Conservation (phyloP, 1,140 invertebrate species). For the Sminthurides bifidus region DNA sequence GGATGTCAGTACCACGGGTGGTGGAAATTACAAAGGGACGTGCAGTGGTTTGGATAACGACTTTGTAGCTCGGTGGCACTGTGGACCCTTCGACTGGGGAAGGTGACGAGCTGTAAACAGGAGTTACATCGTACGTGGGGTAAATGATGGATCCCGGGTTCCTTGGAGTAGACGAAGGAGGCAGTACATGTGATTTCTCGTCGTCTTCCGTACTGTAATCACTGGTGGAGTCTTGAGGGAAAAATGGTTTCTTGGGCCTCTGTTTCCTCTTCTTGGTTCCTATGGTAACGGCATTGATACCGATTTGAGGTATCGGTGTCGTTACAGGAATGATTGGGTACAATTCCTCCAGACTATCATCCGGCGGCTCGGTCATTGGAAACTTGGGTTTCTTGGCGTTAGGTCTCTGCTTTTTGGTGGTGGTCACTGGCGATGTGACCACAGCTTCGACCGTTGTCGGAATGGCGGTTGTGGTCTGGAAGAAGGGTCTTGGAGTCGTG, state of each 20-base stretch:
- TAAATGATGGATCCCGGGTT: not conserved
- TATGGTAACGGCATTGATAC: slow-evolving; percentile 1
- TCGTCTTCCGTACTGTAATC: not conserved
- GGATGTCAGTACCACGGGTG: slow-evolving; percentile 5
- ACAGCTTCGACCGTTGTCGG: not conserved
- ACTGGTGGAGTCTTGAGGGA: not conserved
- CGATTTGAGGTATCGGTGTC: not conserved
- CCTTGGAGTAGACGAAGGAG: not conserved
- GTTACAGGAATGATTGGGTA: not conserved
- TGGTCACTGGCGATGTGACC: not conserved
- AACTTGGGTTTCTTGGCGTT: slow-evolving; percentile 31
- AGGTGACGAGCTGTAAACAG: not conserved
- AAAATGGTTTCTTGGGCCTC: slow-evolving; percentile 12
- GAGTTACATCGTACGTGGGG: not conserved
- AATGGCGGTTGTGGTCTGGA: not conserved
- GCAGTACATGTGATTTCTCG: not conserved
- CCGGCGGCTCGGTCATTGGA: slow-evolving; percentile 29
- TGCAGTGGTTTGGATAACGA: no score
- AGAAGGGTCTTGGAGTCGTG: not conserved
- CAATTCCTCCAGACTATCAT: slow-evolving; percentile 24
- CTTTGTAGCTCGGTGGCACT: no score
- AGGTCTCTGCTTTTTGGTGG: slow-evolving; percentile 17
- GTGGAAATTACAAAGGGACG: no score
- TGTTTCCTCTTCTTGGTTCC: slow-evolving; percentile 35
- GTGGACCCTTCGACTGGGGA: not conserved